phyloP scores from a whole-genome alignment of 2,113 vertebrate species.

The Cryptomyrus ogoouensis region DNA sequence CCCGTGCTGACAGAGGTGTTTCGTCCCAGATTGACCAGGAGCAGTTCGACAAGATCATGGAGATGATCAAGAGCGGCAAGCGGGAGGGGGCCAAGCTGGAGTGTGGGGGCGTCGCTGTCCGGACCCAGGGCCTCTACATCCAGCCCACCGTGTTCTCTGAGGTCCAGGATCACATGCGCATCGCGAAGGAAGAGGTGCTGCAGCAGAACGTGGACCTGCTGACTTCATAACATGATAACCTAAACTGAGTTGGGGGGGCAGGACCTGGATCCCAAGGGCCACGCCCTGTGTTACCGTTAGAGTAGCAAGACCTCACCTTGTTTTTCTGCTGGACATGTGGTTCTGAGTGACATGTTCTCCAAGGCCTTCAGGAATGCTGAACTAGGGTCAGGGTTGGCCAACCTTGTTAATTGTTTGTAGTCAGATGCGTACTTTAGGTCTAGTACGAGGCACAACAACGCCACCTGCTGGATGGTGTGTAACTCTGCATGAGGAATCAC shows the following conservation, averaged over 20 bases:
- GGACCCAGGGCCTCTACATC: constrained; percentile 75
- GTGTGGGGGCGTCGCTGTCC: constrained; percentile 71
- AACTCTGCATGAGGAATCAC: neutral
- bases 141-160: constrained; percentile 86
- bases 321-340: neutral
- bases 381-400: neutral
- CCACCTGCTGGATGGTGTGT: constrained; percentile 8
- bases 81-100: constrained; percentile 83
- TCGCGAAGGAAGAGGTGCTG: constrained; percentile 86
- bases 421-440: neutral
- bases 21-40: constrained; percentile 74
- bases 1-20: neutral
- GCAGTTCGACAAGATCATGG: constrained; percentile 85
- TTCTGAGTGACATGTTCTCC: neutral
- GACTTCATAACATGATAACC: neutral
- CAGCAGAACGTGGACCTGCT: neutral
- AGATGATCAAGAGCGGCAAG: constrained; percentile 87
- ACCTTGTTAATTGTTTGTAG: neutral
- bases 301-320: neutral
- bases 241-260: neutral
- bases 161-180: constrained; percentile 85
- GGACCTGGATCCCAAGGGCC: neutral
- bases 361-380: neutral
- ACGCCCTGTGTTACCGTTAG: neutral
- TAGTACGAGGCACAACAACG: neutral